Evolutionary conservation across 1,140 invertebrate genomes (phyloP).

Genomic region (Ostrea edulis): DNA sequence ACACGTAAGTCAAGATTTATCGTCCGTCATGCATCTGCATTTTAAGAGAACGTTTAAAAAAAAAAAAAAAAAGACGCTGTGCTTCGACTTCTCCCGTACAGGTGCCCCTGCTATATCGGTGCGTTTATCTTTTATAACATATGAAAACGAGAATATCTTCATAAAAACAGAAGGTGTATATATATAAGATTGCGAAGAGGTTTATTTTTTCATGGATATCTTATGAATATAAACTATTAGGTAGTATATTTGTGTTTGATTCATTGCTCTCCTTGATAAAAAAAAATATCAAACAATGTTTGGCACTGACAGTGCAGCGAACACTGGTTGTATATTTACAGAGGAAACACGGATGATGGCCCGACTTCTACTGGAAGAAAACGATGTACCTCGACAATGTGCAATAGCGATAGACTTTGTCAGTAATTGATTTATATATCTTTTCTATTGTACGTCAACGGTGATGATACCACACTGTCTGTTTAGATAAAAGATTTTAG

Average conservation of each 20-base stretch:
- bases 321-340: background rate
- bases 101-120: too few relatives aligned
- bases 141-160: too few relatives aligned
- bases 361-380: background rate
- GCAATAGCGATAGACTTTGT: background rate
- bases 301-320: background rate
- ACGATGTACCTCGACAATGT: background rate
- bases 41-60: too few relatives aligned
- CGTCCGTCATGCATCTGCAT: too few relatives aligned
- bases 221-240: background rate
- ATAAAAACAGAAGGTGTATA: too few relatives aligned
- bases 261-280: background rate
- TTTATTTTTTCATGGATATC: too few relatives aligned
- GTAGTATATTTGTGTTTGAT: background rate
- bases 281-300: background rate
- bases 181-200: too few relatives aligned
- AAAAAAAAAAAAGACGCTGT: too few relatives aligned
- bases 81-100: too few relatives aligned
- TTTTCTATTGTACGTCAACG: background rate
- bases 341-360: background rate
- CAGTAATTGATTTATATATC: slow-evolving; percentile 1
- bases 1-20: too few relatives aligned
- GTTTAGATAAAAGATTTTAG: background rate
- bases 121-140: too few relatives aligned
- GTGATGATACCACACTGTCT: background rate